Conservation (phyloP, 1,140 invertebrate genomes). For the Caenorhabditis tropicalis region DNA sequence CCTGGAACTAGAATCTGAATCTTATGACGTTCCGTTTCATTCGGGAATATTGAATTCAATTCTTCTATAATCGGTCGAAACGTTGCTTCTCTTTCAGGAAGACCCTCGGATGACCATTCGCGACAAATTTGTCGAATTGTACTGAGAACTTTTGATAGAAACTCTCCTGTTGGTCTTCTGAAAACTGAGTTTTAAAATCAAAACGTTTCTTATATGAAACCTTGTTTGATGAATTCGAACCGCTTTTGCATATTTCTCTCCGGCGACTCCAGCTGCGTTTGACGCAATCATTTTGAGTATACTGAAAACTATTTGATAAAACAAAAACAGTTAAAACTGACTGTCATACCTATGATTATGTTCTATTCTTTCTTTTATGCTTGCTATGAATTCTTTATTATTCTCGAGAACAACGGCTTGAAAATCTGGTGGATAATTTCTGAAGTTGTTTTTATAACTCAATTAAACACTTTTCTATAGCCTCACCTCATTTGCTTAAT, state of each 20-base stretch:
- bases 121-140: slow-evolving; percentile 50
- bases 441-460: neutral
- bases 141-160: slow-evolving; percentile 47
- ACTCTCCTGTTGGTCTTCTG: slow-evolving; percentile 9
- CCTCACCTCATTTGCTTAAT: slow-evolving; percentile 33
- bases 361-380: neutral
- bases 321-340: neutral
- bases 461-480: neutral
- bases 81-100: slow-evolving; percentile 5
- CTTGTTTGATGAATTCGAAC: slow-evolving; percentile 27
- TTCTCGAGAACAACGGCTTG: neutral
- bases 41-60: neutral
- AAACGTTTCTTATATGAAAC: neutral
- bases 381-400: neutral
- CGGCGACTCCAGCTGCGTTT: neutral
- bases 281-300: slow-evolving; percentile 46
- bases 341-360: neutral
- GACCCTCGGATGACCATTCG: slow-evolving; percentile 45
- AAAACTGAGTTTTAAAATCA: neutral
- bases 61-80: slow-evolving; percentile 33
- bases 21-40: neutral
- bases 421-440: neutral
- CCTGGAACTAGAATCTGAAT: slow-evolving; percentile 40
- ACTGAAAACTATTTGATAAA: neutral
- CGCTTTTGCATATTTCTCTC: slow-evolving; percentile 27